Evolutionary conservation across 2,113 vertebrate species (phyloP), one percentile per base, ranked within the genome.

Genomic region (Stomatorhinus ivindoensis): DNA sequence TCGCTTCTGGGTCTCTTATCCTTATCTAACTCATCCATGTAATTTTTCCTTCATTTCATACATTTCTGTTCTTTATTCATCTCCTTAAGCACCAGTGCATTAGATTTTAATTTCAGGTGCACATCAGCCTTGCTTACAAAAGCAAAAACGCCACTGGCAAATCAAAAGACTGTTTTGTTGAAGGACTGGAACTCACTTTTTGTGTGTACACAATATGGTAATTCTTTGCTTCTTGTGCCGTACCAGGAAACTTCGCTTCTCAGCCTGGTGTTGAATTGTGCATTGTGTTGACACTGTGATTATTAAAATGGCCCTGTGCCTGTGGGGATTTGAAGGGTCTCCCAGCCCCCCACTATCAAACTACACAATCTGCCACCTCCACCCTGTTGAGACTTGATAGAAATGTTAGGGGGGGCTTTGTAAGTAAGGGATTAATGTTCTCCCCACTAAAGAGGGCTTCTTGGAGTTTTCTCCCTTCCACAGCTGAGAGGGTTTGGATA

Each of bases 371-470:
- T 83, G 58, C 69, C 15, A 48, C 21, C 73, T 88, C 65, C 48
- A 53, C 48, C 47, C 76, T 82, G n/a, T 53, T 51, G 69, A 47
- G 89, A 21, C 42, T 39, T 73, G 89, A 90, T 46, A 76, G 84
- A 24, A 58, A 80, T 47, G 44, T 31, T 88, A n/a, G 82, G 35
- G 50, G 50, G 19, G 15, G 65, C 76, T 58, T 58, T 84, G 61
- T 87, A 82, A 80, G 17, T 51, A 61, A 46, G 55, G 85, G 90
- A 89, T 90, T 89, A 87, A 65, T 86, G 82, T 89, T 89, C 19
- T 21, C 42, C 6, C 9, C 39, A 15, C 83, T 55, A 21, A 89
- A 89, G 58, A n/a, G 87, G 27, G 1, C 80, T 31, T 85, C 42
- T 69, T 31, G 69, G 42, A 17, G 39, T 44, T 86, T 35, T 89